Conservation (phyloP, 2,888 invertebrate species). For the Pristionchus mayeri region DNA sequence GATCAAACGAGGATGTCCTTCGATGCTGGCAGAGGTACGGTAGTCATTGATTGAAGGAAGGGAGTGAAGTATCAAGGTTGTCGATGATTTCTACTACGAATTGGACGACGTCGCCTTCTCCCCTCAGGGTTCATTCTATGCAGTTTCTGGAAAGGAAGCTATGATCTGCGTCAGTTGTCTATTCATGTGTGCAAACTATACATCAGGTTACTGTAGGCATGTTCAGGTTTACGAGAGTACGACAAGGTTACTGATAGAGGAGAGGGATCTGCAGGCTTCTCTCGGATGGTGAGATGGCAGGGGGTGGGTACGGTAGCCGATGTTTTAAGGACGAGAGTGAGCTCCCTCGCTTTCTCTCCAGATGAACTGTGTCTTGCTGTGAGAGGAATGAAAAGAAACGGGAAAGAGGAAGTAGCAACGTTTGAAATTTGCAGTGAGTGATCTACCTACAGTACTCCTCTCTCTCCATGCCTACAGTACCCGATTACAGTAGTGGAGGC, state of each 20-base stretch:
- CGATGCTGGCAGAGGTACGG: slow-evolving; percentile 14
- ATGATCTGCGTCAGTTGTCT: slow-evolving; percentile 10
- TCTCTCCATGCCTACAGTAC: background rate
- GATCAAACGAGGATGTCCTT: slow-evolving; percentile 44
- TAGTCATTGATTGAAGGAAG: background rate
- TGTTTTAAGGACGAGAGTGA: background rate
- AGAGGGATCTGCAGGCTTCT: background rate
- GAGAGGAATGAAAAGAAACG: slow-evolving; percentile 7
- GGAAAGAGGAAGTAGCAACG: slow-evolving; percentile 28
- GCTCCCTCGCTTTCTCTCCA: background rate
- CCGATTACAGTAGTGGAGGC: slow-evolving; percentile 8
- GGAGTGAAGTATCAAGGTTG: background rate
- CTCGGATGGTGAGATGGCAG: background rate
- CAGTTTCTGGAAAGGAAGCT: slow-evolving; percentile 16
- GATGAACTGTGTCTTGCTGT: slow-evolving; percentile 34
- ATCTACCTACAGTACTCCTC: background rate
- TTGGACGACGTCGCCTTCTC: slow-evolving; percentile 25
- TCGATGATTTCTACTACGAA: slow-evolving; percentile 43
- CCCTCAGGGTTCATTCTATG: slow-evolving; percentile 30
- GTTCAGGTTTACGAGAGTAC: slow-evolving; percentile 8
- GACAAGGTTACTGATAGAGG: background rate
- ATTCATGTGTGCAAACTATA: background rate
- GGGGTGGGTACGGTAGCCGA: slow-evolving; percentile 23
- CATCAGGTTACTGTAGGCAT: background rate
- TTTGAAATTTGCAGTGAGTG: slow-evolving; percentile 15